phyloP scores from a whole-genome alignment of 2,113 vertebrate genomes.

The Rhipidura dahli region DNA sequence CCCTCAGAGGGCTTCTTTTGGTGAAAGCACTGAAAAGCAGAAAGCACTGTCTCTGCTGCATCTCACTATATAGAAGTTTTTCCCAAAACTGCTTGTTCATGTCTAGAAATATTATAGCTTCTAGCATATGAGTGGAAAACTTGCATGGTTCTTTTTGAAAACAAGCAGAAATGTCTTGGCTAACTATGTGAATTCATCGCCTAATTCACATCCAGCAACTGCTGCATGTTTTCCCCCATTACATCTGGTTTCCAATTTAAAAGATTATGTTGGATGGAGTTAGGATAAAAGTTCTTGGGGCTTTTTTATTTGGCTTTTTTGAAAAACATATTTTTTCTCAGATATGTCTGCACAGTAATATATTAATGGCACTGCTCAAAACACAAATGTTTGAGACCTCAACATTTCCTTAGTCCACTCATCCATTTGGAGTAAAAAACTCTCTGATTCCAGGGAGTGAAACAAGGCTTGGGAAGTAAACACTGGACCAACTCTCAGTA shows the following conservation, averaged over 20 bases:
- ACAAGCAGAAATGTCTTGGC: background rate
- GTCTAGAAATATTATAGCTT: background rate
- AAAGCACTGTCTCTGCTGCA: background rate
- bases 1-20: background rate
- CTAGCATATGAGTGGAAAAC: background rate
- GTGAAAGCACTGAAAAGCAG: background rate
- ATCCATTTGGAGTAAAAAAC: background rate
- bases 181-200: background rate
- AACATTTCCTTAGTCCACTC: background rate
- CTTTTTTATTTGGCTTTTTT: background rate
- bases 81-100: background rate
- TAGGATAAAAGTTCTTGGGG: background rate
- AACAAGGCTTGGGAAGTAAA: background rate
- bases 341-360: background rate
- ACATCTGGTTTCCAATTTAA: background rate
- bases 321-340: background rate
- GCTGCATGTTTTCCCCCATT: background rate
- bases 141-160: background rate
- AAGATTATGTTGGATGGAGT: background rate
- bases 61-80: background rate
- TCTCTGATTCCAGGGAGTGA: background rate
- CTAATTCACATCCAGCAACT: background rate
- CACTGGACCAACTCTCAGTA: rapidly evolving
- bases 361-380: background rate
- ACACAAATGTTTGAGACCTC: background rate